Percentiles rank a stretch among this genome's conserved stretches.
Evolutionary conservation across 2,888 invertebrate species (phyloP).

Genomic region (Liopterus haemorrhoidalis): DNA sequence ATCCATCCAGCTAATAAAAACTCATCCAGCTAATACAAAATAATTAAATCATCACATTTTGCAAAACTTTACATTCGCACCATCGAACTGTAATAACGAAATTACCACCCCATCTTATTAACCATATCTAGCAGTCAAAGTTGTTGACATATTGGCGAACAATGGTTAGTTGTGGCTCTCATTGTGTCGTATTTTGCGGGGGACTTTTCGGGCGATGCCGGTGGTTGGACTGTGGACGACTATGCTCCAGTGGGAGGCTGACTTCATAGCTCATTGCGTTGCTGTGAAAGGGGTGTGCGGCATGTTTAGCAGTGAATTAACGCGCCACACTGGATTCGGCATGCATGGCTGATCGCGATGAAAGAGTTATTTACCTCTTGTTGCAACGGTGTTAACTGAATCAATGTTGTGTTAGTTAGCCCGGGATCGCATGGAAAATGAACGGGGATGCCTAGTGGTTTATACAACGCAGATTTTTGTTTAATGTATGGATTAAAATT

Average conservation of each 20-base stretch:
- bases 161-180: constrained; percentile 12
- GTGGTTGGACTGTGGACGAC: too few relatives aligned
- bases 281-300: constrained; percentile 18
- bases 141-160: constrained; percentile 23
- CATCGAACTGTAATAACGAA: too few relatives aligned
- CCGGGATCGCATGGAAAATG: too few relatives aligned
- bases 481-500: too few relatives aligned
- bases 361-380: constrained; percentile 23
- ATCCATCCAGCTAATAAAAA: too few relatives aligned
- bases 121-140: constrained; percentile 20
- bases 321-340: constrained; percentile 22
- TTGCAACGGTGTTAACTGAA: constrained; percentile 20
- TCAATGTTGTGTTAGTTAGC: constrained; percentile 10
- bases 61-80: too few relatives aligned
- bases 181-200: too few relatives aligned
- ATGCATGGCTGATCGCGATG: constrained; percentile 19
- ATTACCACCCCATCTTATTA: constrained; percentile 23
- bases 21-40: too few relatives aligned
- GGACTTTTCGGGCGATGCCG: too few relatives aligned
- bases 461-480: too few relatives aligned
- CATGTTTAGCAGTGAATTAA: constrained; percentile 21
- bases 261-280: constrained; percentile 13
- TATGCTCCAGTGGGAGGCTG: constrained; percentile 2
- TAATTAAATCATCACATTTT: too few relatives aligned
- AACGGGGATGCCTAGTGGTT: too few relatives aligned